A percentile compares a stretch with the other conserved stretches of the same genome.
Conservation (phyloP, 2,797 vertebrate species). For the Cossypha caffra region DNA sequence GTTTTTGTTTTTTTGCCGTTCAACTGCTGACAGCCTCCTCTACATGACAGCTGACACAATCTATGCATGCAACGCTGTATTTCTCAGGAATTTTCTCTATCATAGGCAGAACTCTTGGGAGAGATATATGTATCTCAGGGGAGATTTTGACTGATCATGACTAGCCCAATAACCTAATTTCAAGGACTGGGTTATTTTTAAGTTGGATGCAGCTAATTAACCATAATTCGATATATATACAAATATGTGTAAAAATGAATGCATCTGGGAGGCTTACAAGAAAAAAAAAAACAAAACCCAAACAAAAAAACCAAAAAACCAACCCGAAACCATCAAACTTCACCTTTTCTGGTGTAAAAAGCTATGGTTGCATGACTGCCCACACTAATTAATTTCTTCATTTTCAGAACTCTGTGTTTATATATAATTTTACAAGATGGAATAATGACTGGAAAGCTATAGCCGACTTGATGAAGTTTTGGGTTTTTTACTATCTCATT, state of each 20-base stretch:
- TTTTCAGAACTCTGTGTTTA: background rate
- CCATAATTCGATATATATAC: background rate
- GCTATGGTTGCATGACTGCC: background rate
- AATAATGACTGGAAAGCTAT: background rate
- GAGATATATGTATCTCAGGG: background rate
- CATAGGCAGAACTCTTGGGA: background rate
- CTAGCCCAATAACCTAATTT: background rate
- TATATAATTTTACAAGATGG: background rate
- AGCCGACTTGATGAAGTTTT: background rate
- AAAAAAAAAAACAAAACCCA: accelerated
- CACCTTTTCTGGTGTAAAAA: background rate
- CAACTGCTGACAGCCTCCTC: background rate
- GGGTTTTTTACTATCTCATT: background rate
- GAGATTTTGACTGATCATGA: background rate
- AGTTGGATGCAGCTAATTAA: background rate
- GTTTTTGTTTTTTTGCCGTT: accelerated
- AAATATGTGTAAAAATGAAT: background rate
- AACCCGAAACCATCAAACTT: background rate
- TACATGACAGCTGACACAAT: background rate
- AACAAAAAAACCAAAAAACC: no score
- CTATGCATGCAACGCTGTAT: background rate
- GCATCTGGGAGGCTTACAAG: background rate
- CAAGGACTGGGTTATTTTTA: background rate
- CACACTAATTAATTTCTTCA: background rate
- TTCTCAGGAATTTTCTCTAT: background rate